A percentile compares a stretch with the other conserved stretches of the same genome.
These are phyloP conservation scores for Lethrus apterus DNA, from an alignment of 1,140 invertebrate genomes.

Conservation along the genomic window DNA sequence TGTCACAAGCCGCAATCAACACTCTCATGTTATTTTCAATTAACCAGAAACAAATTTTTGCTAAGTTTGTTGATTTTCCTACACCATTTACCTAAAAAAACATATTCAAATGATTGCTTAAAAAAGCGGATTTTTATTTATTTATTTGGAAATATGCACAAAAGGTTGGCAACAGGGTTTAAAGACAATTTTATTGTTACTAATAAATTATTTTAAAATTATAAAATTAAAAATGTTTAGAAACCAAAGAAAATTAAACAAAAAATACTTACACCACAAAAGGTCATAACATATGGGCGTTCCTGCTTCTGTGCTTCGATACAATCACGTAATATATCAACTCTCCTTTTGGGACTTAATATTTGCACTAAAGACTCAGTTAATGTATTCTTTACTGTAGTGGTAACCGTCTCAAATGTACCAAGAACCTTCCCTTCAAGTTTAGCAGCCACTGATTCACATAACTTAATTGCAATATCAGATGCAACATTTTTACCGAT, in stretches of 20 bases:
- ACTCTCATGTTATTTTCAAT: slow-evolving; percentile 96
- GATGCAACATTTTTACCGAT: slow-evolving; percentile 97
- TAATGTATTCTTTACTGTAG: slow-evolving; percentile 72
- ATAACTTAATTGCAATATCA: slow-evolving; percentile 91
- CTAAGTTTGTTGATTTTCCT: slow-evolving; percentile 98
- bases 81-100: slow-evolving; percentile 84
- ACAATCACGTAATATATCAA: slow-evolving; percentile 96
- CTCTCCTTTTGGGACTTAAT: slow-evolving; percentile 85
- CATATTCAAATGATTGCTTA: slow-evolving; percentile 5
- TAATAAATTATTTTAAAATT: background rate
- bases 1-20: slow-evolving; percentile 97
- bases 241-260: background rate
- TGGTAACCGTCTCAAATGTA: slow-evolving; percentile 86
- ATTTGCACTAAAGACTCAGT: slow-evolving; percentile 84
- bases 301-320: slow-evolving; percentile 74
- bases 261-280: slow-evolving; percentile 79
- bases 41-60: slow-evolving; percentile 99
- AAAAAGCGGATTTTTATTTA: too few species aligned
- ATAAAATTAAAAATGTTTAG: background rate
- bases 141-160: too few species aligned
- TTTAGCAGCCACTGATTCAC: slow-evolving; percentile 88
- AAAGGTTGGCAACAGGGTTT: too few species aligned
- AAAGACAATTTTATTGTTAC: background rate
- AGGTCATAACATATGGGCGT: slow-evolving; percentile 91
- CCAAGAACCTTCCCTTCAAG: slow-evolving; percentile 87